Evolutionary conservation across 1,140 invertebrate genomes (phyloP), one percentile per base, ranked within the genome.

Genomic region (Ceratoteleas bidentatus): DNA sequence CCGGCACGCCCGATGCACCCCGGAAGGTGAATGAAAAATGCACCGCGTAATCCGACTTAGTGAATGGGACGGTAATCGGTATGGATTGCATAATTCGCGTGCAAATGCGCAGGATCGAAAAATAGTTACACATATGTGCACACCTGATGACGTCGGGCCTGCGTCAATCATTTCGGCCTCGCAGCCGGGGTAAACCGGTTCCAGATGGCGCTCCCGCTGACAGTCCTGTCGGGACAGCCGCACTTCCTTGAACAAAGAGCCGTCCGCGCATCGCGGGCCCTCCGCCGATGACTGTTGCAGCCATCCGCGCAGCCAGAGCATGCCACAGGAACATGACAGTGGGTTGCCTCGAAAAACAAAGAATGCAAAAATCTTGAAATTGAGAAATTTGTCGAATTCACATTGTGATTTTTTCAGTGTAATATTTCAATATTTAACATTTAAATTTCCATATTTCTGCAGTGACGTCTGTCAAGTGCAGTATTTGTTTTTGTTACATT

Each of bases 251-350:
- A 96, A 92, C 0, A 95, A 91, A 8, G 93, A 94, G 0, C 96
- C 96, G 85, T 96, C 95, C 9, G 93, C 92, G 87, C 96, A 97
- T 86, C 93, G 93, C 11, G 96, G 96, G 11, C 95, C 95, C 6
- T 94, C 93, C 6, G 93, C 91, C 7, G 94, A 93, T 0, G 94
- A 93, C 86, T 96, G 95, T 80, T 94, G 93, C 9, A 96, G 85
- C 96, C 96, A 97, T n/a, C 94, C 94, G 81, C 95, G 93, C 0
- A 97, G 88, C 96, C 96, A 97, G 16, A 96, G 90, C 88, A 96
- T 93, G 68, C 94, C 94, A 85, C 96, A 97, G 8, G 95, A 94
- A 88, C 96, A 97, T 9, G 94, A 92, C 45, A 97, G 90, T 8
- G 96, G 96, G 92, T 97, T 97, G 11, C 95, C 96, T n/a, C n/a